Conservation (phyloP, 2,797 vertebrate genomes). For the Limosa lapponica region DNA sequence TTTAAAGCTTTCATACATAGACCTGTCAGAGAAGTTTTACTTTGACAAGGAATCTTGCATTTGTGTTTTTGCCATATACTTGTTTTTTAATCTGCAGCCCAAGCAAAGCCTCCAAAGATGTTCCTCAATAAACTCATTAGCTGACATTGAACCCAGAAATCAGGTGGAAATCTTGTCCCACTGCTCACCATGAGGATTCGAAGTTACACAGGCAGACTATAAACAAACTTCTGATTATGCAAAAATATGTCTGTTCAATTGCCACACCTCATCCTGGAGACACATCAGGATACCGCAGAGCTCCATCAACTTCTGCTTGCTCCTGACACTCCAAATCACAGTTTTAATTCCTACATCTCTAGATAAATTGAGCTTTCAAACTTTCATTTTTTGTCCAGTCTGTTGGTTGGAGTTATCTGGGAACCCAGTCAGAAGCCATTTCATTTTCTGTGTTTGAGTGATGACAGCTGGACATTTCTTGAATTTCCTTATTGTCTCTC, state of each 20-base stretch:
- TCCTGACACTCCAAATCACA: background rate
- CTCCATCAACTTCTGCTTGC: background rate
- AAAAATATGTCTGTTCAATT: background rate
- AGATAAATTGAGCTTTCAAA: background rate
- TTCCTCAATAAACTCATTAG: background rate
- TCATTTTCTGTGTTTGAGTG: background rate
- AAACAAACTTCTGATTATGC: background rate
- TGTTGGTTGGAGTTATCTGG: background rate
- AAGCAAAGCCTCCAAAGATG: background rate
- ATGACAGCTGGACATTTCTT: background rate
- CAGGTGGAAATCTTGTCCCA: background rate
- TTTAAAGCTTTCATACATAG: background rate
- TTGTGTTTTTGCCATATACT: accelerated
- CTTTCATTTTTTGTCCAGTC: background rate
- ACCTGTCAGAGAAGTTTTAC: background rate
- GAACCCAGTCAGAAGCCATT: accelerated
- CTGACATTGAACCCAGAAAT: background rate
- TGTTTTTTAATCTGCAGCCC: background rate
- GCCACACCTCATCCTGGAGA: background rate
- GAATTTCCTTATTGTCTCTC: background rate
- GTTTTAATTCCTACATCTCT: background rate
- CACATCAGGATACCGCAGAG: background rate
- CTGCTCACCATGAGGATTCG: background rate
- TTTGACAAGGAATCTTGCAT: background rate
- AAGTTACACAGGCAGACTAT: background rate